These are phyloP conservation scores for Eristalis arbustorum DNA, from an alignment of 2,888 invertebrate genomes.

Conservation along the genomic window DNA sequence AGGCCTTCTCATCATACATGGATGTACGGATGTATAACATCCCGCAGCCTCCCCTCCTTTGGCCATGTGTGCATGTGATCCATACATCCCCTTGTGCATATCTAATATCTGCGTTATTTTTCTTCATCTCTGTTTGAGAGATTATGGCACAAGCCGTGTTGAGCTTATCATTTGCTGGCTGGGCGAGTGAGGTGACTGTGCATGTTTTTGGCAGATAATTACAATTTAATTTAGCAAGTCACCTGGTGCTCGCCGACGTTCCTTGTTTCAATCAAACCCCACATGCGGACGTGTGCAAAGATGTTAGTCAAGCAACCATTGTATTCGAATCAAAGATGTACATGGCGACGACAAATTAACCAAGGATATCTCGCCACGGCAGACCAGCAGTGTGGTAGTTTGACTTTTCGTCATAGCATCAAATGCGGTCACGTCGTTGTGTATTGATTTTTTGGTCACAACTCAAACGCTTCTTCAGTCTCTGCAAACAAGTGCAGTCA, in stretches of 20 bases:
- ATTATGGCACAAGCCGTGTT: background rate
- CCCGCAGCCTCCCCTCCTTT: no score
- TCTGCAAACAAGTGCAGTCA: constrained; percentile 43
- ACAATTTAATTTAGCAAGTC: constrained; percentile 21
- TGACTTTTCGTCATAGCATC: constrained; percentile 31
- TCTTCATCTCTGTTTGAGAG: background rate
- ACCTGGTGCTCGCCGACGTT: background rate
- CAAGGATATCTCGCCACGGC: background rate
- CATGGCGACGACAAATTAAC: background rate
- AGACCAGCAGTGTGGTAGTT: constrained; percentile 3
- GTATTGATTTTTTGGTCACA: constrained; percentile 53
- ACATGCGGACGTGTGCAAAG: constrained; percentile 5
- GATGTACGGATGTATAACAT: background rate
- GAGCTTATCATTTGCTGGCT: background rate
- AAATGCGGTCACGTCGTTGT: constrained; percentile 39
- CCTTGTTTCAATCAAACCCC: constrained; percentile 20
- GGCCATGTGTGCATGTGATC: constrained; percentile 51
- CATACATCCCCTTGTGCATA: constrained; percentile 57
- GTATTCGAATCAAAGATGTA: background rate
- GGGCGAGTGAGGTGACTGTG: background rate
- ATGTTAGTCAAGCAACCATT: background rate
- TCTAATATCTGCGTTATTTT: constrained; percentile 21
- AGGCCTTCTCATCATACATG: background rate
- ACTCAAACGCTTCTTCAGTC: background rate
- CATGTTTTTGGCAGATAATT: constrained; percentile 28